Percentiles rank a stretch among this genome's conserved stretches.
Conservation (phyloP, 2,888 invertebrate species). For the Cryptocephalus primarius region DNA sequence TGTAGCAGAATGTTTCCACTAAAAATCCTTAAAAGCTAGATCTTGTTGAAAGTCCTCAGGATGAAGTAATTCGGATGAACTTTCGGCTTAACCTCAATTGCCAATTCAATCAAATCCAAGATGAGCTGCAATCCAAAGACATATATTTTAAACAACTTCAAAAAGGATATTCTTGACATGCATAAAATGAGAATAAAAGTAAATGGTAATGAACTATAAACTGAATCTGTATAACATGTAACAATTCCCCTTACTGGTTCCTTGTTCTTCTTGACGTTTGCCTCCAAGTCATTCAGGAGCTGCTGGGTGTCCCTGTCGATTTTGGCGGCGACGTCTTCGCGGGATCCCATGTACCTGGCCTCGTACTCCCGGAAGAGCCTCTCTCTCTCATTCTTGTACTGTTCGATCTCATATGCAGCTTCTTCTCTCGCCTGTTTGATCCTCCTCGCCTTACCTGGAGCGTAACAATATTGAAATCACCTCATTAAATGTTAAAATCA, state of each 20-base stretch:
- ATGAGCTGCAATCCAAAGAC: slow-evolving; percentile 27
- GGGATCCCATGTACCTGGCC: slow-evolving; percentile 32
- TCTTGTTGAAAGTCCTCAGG: slow-evolving; percentile 15
- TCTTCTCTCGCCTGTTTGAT: slow-evolving; percentile 36
- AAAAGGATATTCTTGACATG: background rate
- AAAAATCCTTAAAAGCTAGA: slow-evolving; percentile 4
- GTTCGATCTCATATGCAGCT: slow-evolving; percentile 34
- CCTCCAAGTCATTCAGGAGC: slow-evolving; percentile 24
- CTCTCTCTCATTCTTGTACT: slow-evolving; percentile 32
- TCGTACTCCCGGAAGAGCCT: slow-evolving; percentile 33
- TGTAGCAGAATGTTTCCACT: no score
- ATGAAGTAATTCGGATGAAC: slow-evolving; percentile 30
- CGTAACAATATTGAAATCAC: background rate
- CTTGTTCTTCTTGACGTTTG: slow-evolving; percentile 28
- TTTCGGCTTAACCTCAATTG: slow-evolving; percentile 26
- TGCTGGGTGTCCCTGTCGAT: slow-evolving; percentile 33
- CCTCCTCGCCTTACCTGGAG: slow-evolving; percentile 30
- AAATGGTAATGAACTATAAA: no score
- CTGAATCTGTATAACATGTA: no score
- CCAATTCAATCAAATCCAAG: slow-evolving; percentile 26
- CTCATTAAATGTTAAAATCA: no score
- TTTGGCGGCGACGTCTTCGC: slow-evolving; percentile 31
- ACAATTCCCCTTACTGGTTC: slow-evolving; percentile 22
- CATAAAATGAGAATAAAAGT: no score
- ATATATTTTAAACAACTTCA: background rate